These are phyloP conservation scores for Tragelaphus imberbis DNA, from an alignment of 2,113 vertebrate genomes.

Conservation along the genomic window DNA sequence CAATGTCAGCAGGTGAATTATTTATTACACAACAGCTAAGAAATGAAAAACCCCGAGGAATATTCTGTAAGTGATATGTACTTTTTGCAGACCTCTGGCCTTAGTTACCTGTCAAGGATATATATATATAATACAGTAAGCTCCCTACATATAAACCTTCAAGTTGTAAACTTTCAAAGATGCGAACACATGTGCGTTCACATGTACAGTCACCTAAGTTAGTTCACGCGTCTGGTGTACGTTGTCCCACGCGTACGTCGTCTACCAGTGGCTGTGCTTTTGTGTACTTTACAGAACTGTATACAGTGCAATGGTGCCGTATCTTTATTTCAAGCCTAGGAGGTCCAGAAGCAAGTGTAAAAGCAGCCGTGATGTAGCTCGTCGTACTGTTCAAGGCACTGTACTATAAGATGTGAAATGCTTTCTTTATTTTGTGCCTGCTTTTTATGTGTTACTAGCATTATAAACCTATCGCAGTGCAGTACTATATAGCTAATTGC, in stretches of 20 bases:
- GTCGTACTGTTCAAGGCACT: fast-evolving
- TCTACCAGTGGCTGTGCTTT: neutral
- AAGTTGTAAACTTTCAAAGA: neutral
- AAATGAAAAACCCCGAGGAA: neutral
- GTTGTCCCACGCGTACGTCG: fast-evolving
- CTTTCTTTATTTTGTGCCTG: neutral
- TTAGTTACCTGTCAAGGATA: neutral
- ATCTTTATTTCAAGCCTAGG: neutral
- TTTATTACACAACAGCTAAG: neutral
- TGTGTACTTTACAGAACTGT: fast-evolving
- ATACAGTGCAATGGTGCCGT: fast-evolving
- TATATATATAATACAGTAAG: neutral
- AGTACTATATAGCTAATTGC: neutral
- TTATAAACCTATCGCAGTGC: fast-evolving
- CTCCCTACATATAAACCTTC: neutral
- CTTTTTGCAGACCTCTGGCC: neutral
- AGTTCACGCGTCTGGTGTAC: fast-evolving
- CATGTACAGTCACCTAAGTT: fast-evolving
- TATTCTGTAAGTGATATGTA: neutral
- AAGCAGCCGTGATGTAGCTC: fast-evolving
- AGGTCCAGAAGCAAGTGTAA: neutral
- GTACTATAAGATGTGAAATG: fast-evolving
- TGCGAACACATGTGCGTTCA: fast-evolving
- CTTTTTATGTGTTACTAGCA: neutral
- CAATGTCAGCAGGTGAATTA: neutral